Evolutionary conservation across 2,888 invertebrate species (phyloP).

Genomic region (Drosophila limbata): DNA sequence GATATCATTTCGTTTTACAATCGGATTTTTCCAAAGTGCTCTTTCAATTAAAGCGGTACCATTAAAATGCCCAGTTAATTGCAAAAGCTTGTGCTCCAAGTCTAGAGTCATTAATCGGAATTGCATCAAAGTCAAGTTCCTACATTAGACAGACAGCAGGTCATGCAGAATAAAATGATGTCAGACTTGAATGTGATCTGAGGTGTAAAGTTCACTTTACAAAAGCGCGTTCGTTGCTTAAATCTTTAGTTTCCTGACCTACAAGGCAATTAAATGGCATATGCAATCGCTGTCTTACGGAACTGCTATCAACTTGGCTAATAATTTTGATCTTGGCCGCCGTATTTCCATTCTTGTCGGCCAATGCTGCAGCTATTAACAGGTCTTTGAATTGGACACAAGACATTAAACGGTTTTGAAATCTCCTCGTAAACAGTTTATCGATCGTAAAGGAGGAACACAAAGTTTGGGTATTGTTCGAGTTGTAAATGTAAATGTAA

Average conservation of each 20-base stretch:
- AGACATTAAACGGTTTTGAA: slow-evolving; percentile 16
- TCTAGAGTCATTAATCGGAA: slow-evolving; percentile 10
- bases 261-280: neutral
- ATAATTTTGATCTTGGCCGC: slow-evolving; percentile 65
- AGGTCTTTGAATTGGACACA: slow-evolving; percentile 7
- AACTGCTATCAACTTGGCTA: slow-evolving; percentile 26
- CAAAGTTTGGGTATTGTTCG: neutral
- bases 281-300: neutral
- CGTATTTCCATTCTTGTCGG: slow-evolving; percentile 40
- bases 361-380: slow-evolving; percentile 65
- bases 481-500: neutral
- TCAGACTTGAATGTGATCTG: neutral
- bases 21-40: slow-evolving; percentile 11
- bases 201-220: slow-evolving; percentile 35
- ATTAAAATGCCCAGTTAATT: slow-evolving; percentile 24
- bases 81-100: slow-evolving; percentile 2
- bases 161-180: neutral
- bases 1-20: slow-evolving; percentile 7
- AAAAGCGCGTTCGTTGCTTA: slow-evolving; percentile 56
- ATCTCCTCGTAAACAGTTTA: slow-evolving; percentile 11
- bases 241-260: slow-evolving; percentile 53
- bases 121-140: slow-evolving; percentile 3
- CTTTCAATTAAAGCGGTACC: slow-evolving; percentile 17
- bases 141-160: slow-evolving; percentile 1
- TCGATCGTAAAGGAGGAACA: slow-evolving; percentile 31